These are phyloP conservation scores for Psephotus haematonotus DNA, from an alignment of 2,113 vertebrate genomes.

Conservation along the genomic window DNA sequence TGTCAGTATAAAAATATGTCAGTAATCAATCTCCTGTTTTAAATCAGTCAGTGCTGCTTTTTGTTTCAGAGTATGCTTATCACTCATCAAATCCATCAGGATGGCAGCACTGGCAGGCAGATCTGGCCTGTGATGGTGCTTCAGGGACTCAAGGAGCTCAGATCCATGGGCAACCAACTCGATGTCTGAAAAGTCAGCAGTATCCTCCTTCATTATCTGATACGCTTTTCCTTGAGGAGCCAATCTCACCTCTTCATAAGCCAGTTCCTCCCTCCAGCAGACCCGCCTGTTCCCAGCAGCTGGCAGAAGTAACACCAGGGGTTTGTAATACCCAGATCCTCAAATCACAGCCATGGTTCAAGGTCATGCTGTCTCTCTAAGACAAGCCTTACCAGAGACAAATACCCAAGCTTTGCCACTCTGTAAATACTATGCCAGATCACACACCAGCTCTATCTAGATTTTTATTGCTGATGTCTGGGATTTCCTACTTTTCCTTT, in stretches of 20 bases:
- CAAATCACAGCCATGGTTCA: neutral
- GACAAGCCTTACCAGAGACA: neutral
- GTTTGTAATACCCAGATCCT: neutral
- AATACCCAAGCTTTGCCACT: neutral
- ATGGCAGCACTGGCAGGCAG: neutral
- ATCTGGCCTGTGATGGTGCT: neutral
- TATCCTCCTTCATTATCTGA: neutral
- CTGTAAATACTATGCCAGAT: neutral
- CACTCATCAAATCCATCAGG: neutral
- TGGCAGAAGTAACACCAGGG: neutral
- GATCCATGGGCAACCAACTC: accelerated
- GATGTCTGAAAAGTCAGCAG: neutral
- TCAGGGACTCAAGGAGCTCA: neutral
- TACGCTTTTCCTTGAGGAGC: neutral
- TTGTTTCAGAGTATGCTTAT: neutral
- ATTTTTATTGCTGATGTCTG: neutral
- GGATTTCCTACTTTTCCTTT: neutral
- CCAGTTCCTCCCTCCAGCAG: neutral
- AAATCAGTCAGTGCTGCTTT: neutral
- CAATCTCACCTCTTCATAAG: neutral
- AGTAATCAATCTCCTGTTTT: neutral
- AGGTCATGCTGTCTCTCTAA: neutral
- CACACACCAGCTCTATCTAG: neutral
- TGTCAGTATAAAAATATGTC: neutral
- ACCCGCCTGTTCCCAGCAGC: neutral